A percentile compares a stretch with the other conserved stretches of the same genome.
These are phyloP conservation scores for Holcopasites calliopsidis DNA, from an alignment of 1,140 invertebrate species.

Conservation along the genomic window DNA sequence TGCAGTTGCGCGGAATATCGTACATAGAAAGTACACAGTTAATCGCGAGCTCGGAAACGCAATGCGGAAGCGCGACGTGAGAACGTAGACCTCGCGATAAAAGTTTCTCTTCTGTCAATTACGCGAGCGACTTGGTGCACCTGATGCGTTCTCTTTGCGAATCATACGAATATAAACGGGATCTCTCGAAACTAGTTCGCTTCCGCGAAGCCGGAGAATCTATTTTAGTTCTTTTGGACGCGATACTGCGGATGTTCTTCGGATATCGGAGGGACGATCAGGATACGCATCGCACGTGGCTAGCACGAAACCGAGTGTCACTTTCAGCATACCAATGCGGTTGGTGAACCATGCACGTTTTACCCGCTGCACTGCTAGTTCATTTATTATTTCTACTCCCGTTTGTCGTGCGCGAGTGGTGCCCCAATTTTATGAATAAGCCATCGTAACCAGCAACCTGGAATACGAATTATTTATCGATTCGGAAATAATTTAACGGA, in stretches of 20 bases:
- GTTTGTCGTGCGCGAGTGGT: neutral
- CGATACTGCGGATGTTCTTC: neutral
- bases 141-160: neutral
- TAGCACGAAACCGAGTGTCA: neutral
- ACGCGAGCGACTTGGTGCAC: neutral
- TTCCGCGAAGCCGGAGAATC: no score
- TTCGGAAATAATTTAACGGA: no score
- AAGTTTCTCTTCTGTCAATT: conserved; percentile 15
- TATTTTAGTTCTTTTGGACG: no score
- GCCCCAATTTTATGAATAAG: no score
- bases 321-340: neutral
- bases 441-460: no score
- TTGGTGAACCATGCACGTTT: neutral
- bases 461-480: no score
- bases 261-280: no score
- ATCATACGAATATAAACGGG: neutral
- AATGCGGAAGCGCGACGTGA: neutral
- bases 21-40: neutral
- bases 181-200: neutral
- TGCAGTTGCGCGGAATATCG: no score
- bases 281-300: no score
- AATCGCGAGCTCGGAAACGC: neutral
- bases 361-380: neutral
- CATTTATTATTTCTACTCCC: conserved; percentile 11
- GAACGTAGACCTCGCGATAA: neutral